Base-by-base conservation (phyloP, 2,888 invertebrate species). In the Tenthredo amoena region DNA sequence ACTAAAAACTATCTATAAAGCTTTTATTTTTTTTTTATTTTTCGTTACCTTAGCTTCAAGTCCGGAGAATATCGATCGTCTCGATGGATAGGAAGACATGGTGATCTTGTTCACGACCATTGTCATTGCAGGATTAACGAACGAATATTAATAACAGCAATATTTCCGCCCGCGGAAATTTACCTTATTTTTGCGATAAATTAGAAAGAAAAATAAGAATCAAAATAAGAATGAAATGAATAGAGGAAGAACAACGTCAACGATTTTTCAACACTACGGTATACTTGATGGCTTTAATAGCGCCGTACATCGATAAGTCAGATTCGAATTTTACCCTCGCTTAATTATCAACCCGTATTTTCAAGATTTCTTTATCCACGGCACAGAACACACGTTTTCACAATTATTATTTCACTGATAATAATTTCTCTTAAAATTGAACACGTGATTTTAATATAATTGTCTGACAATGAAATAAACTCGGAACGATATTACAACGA, bases 81-180 rank as follows among this genome's bases (percentile, higher is more conserved):
- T 91, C 72, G 92, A 88, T 85, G 93, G 90, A 87, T 92, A 92
- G 88, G 92, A 90, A 87, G 92, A 91, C 93, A 93, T 93, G 90
- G 91, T 92, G 92, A 92, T 91, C 88, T 92, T 93, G 88, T 91
- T 93, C 87, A 92, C 91, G 89, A 93, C 93, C 93, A 93, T 93
- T 90, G 92, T 92, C 91, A 91, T 81, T 31, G 15, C 82, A 72
- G 43, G 34, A 55, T 84, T n/a, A 21, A n/a, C 18, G 31, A 31
- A 34, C 18, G 7, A 55, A 55, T 31, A 18, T 26, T 26, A 26
- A 26, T 34, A 31, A 76, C 3, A 47, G 15, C 10, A 12, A 2
- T 62, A 62, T 47, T 76, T 76, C 26, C 76, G 26, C 76, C 47
- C n/a, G 40, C n/a, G 37, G 9, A 72, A 72, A 34, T 71, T 7